Conservation (phyloP, 2,797 vertebrate genomes). For the Bovichtus diacanthus region DNA sequence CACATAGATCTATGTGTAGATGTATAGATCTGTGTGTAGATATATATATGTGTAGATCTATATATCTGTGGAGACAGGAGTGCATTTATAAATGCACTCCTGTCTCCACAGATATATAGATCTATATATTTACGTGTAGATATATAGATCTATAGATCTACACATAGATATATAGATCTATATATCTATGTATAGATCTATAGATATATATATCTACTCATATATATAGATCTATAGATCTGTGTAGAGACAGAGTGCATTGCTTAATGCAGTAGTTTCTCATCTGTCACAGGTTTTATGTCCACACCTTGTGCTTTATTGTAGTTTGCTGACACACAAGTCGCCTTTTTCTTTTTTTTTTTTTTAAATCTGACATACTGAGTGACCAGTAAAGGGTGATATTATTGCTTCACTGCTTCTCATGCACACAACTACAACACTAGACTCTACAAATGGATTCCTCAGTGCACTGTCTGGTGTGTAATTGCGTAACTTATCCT, state of each 20-base stretch:
- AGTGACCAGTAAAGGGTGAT: slow-evolving; percentile 53
- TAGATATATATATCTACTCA: too few species aligned
- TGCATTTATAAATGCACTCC: too few species aligned
- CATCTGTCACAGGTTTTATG: slow-evolving; percentile 41
- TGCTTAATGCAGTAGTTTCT: slow-evolving; percentile 35
- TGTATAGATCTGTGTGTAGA: too few species aligned
- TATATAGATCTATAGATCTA: too few species aligned
- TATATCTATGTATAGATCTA: slow-evolving; percentile 25
- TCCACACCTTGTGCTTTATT: slow-evolving; percentile 46
- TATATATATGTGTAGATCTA: too few species aligned
- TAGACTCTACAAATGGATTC: slow-evolving; percentile 63
- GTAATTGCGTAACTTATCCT: slow-evolving; percentile 63
- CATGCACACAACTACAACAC: slow-evolving; percentile 75
- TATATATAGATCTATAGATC: too few species aligned
- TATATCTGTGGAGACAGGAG: too few species aligned
- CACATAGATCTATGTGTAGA: too few species aligned
- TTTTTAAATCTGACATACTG: slow-evolving; percentile 51
- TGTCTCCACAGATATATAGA: too few species aligned
- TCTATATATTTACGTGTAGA: slow-evolving; percentile 33
- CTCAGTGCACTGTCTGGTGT: slow-evolving; percentile 59
- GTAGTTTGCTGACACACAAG: slow-evolving; percentile 46
- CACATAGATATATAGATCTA: slow-evolving; percentile 25
- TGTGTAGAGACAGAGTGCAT: slow-evolving; percentile 39
- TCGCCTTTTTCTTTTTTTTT: slow-evolving; percentile 35
- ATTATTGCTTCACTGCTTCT: slow-evolving; percentile 82